A percentile compares a stretch with the other conserved stretches of the same genome.
phyloP scores from a whole-genome alignment of 2,797 vertebrate species.

The Hipposideros larvatus region DNA sequence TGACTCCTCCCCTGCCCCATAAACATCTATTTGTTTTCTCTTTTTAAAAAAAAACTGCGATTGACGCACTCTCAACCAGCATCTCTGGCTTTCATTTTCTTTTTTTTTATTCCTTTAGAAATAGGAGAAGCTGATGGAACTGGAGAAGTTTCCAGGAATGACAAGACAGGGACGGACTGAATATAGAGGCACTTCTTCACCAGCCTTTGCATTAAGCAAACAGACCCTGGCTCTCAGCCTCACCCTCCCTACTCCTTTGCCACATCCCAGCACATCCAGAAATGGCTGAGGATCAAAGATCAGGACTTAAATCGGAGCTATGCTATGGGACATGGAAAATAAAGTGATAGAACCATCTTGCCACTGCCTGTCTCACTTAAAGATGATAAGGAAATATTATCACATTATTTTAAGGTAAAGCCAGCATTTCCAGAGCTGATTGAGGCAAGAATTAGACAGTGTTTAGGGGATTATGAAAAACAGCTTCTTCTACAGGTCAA shows the following conservation, averaged over 20 bases:
- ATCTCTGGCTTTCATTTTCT: slow-evolving; percentile 52
- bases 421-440: slow-evolving; percentile 91
- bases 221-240: not conserved
- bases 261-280: slow-evolving; percentile 78
- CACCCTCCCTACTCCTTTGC: not conserved
- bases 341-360: slow-evolving; percentile 86
- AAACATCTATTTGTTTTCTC: slow-evolving; percentile 22
- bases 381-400: slow-evolving; percentile 92
- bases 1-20: not conserved
- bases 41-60: not conserved
- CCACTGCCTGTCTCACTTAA: slow-evolving; percentile 89
- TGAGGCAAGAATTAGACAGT: slow-evolving; percentile 92
- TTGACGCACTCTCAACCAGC: not conserved
- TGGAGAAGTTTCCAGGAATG: slow-evolving; percentile 64
- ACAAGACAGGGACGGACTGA: slow-evolving; percentile 38
- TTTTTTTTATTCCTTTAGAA: slow-evolving; percentile 31
- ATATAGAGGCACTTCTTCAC: slow-evolving; percentile 47
- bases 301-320: slow-evolving; percentile 85
- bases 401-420: slow-evolving; percentile 94
- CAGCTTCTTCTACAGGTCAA: slow-evolving; percentile 97
- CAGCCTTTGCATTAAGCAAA: slow-evolving; percentile 59
- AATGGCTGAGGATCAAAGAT: slow-evolving; percentile 89
- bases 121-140: slow-evolving; percentile 40
- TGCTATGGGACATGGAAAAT: slow-evolving; percentile 86
- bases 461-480: slow-evolving; percentile 94